Conservation (phyloP, 2,113 vertebrate genomes). For the Hippocampus zosterae region DNA sequence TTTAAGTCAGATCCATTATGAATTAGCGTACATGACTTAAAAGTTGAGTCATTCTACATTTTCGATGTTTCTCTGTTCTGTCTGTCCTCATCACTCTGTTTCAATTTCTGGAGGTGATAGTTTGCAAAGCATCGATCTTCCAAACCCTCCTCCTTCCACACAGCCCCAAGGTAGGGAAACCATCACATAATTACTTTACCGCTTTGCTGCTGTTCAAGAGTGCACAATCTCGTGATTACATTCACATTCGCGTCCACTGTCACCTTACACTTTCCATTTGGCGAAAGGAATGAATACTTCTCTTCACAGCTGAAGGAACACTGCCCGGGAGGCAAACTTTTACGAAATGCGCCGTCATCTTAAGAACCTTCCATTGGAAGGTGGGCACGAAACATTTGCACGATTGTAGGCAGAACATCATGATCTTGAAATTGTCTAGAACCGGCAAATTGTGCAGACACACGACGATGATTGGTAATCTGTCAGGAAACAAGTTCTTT, state of each 20-base stretch:
- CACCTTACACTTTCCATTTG: background rate
- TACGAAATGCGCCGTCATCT: background rate
- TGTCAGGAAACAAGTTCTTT: background rate
- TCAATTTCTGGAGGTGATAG: conserved; percentile 4
- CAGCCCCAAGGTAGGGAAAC: conserved; percentile 17
- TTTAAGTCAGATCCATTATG: conserved; percentile 24
- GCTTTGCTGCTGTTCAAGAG: conserved; percentile 2
- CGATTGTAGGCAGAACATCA: background rate
- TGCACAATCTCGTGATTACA: background rate
- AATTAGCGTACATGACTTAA: conserved; percentile 17
- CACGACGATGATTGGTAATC: background rate
- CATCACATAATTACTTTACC: conserved; percentile 6
- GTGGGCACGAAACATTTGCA: background rate
- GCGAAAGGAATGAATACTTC: background rate
- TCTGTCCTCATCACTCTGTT: conserved; percentile 2
- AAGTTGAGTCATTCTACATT: conserved; percentile 41
- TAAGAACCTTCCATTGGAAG: background rate
- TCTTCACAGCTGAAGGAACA: conserved; percentile 2
- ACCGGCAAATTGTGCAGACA: background rate
- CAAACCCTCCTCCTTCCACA: conserved; percentile 17
- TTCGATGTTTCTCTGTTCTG: background rate
- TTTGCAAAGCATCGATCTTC: conserved; percentile 22
- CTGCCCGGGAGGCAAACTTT: background rate
- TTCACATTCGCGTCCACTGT: background rate
- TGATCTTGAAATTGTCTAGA: background rate